Percentiles rank a stretch among this genome's conserved stretches.
These are phyloP conservation scores for Phoxinus dragarum DNA, from an alignment of 2,797 vertebrate species.

Conservation along the genomic window DNA sequence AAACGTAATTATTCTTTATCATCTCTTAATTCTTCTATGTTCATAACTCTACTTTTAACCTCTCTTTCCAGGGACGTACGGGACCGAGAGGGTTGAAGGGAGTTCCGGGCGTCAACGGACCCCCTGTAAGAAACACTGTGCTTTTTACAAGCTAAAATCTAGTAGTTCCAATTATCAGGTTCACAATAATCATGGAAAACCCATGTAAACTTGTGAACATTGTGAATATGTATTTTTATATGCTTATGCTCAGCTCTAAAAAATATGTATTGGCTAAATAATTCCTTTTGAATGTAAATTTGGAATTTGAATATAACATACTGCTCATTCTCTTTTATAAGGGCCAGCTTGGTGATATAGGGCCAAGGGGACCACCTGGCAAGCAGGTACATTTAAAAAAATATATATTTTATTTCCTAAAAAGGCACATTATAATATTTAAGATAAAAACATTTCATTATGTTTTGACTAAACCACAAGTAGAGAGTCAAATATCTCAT, in stretches of 20 bases:
- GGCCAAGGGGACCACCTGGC: slow-evolving; percentile 70
- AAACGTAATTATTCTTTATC: neutral
- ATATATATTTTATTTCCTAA: neutral
- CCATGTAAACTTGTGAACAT: neutral
- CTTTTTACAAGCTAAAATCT: neutral
- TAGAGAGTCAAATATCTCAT: neutral
- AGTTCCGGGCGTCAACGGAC: slow-evolving; percentile 75
- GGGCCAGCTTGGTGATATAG: slow-evolving; percentile 76
- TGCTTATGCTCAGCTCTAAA: neutral
- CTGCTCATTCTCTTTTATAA: slow-evolving; percentile 48
- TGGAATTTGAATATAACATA: neutral
- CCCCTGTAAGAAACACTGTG: slow-evolving; percentile 71
- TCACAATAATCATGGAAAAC: neutral
- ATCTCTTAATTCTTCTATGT: slow-evolving; percentile 20
- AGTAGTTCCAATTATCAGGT: neutral
- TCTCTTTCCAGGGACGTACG: slow-evolving; percentile 69
- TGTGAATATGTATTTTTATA: neutral
- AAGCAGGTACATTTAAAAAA: slow-evolving; percentile 65
- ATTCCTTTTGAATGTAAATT: neutral
- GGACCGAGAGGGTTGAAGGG: slow-evolving; percentile 75
- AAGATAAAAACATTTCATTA: neutral
- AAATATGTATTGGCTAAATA: neutral
- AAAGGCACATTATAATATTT: neutral
- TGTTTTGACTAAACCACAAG: neutral
- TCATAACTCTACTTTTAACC: slow-evolving; percentile 10